Evolutionary conservation across 1,140 invertebrate species (phyloP), one percentile per base, ranked within the genome.

Genomic region (Parasteatoda tepidariorum): DNA sequence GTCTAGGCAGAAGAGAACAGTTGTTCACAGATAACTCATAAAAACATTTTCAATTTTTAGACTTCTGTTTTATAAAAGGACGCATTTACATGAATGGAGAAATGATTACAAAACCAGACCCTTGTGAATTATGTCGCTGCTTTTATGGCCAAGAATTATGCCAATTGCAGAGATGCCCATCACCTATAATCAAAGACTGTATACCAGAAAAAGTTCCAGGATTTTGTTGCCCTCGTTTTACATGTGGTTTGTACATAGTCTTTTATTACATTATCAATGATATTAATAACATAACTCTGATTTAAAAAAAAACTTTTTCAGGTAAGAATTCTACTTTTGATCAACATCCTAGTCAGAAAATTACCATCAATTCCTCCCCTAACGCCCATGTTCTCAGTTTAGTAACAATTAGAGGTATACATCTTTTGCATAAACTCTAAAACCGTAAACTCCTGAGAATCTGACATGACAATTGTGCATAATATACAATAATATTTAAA

Each of bases 91-190:
- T 85, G 9, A 90, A 92, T 84, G 91, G 90, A 18, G 90, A 91
- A 85, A 85, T 90, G 76, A 85, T 91, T 22, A 75, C 89, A 11
- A 89, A 90, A 24, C 86, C 86, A 30, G 88, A 88, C 83, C 87
- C 89, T 48, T 92, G 91, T 86, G 86, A 90, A 76, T 87, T 90
- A 26, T 92, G 91, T 85, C 88, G 91, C 22, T 92, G 91, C 83
- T 91, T 91, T 85, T 90, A 91, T 75, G 91, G 91, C 2, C 88
- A 91, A 84, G 88, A 92, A 61, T 86, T 90, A 0, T 92, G 91
- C 75, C 90, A 91, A 57, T 86, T 90, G 78, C 88, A 90, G 55
- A 90, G 90, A 85, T 92, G 91, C 86, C 88, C 91, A 31, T 87
- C 88, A 0, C 86, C 90, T 22, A n/a, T n/a, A n/a, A 90, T 89